Base-by-base conservation (phyloP, 2,888 invertebrate genomes). In the Cepaea hortensis region DNA sequence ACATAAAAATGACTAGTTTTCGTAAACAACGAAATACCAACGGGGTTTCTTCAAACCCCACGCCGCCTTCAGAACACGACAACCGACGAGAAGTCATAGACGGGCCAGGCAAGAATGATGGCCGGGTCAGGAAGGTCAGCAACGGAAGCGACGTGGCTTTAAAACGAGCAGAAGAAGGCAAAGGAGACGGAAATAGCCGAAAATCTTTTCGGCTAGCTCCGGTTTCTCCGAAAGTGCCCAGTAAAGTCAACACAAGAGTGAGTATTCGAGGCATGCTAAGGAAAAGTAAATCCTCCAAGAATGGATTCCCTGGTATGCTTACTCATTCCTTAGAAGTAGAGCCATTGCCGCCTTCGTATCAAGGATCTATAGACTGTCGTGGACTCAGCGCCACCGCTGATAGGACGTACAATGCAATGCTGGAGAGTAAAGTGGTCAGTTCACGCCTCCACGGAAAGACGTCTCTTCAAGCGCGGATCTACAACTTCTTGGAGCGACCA, bases 401-500 rank as follows among this genome's bases (percentile, higher is more conserved):
- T 83, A 55, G 85, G 4, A 88, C 86, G 1, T 87, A 87, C 87
- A 87, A 86, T 73, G 81, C 81, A 9, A 81, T 88, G 86, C 86
- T 88, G 23, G 85, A 87, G 75, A 88, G 50, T 20, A 80, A 81
- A n/a, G 48, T 87, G 73, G 50, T 65, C 15, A n/a, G 68, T 65
- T 50, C 80, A 15, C 72, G 84, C n/a, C 1, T 77, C 61, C 82
- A 85, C 48, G 76, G 62, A 65, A 88, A 85, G 76, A 87, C 87
- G 9, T 88, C 92, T n/a, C 75, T 96, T 92, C 96, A 97, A 94
- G 96, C 96, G 91, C 95, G 96, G 91, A 96, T 97, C 87, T 97
- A 97, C 95, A 96, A 97, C 93, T 97, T 97, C 94, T 95, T 97
- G 90, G 97, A 97, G 93, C 96, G 97, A 94, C 97, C 97, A 6